Percentiles rank a stretch among this genome's conserved stretches.
Conservation (phyloP, 1,140 invertebrate genomes). For the Triops cancriformis region DNA sequence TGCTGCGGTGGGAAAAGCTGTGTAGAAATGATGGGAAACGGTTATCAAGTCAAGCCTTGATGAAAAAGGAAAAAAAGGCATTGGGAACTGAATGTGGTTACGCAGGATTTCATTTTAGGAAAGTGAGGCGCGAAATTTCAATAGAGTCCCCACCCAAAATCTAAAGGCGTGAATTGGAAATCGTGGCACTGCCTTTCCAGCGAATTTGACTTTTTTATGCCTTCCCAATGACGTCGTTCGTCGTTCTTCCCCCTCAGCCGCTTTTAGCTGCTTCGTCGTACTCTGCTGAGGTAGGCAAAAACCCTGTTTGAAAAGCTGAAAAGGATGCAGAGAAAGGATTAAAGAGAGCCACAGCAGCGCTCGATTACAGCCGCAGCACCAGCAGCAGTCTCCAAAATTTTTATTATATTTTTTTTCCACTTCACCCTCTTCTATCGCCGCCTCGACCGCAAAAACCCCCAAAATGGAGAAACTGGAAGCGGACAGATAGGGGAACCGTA, state of each 20-base stretch:
- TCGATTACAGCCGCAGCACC: not conserved
- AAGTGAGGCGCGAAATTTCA: conserved; percentile 4
- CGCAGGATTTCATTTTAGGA: not conserved
- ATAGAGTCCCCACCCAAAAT: not conserved
- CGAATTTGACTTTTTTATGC: not conserved
- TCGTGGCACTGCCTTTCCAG: not conserved
- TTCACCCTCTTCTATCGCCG: not conserved
- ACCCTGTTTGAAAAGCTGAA: not conserved
- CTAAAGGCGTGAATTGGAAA: conserved; percentile 7
- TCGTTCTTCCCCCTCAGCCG: not conserved
- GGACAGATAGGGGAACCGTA: not conserved
- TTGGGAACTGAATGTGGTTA: not conserved
- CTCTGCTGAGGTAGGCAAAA: conserved; percentile 1
- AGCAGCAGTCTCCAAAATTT: not conserved
- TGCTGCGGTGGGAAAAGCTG: not conserved
- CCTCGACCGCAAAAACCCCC: not conserved
- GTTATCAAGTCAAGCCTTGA: not conserved
- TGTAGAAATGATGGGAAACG: not conserved
- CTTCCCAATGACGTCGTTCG: not conserved
- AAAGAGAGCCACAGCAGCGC: not conserved
- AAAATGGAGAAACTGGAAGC: not conserved
- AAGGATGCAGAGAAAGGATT: conserved; percentile 1
- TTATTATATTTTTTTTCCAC: not conserved
- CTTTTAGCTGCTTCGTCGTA: not conserved
- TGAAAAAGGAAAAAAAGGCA: not conserved